These are phyloP conservation scores for Spodoptera litura DNA, from an alignment of 1,140 invertebrate genomes.

Conservation along the genomic window DNA sequence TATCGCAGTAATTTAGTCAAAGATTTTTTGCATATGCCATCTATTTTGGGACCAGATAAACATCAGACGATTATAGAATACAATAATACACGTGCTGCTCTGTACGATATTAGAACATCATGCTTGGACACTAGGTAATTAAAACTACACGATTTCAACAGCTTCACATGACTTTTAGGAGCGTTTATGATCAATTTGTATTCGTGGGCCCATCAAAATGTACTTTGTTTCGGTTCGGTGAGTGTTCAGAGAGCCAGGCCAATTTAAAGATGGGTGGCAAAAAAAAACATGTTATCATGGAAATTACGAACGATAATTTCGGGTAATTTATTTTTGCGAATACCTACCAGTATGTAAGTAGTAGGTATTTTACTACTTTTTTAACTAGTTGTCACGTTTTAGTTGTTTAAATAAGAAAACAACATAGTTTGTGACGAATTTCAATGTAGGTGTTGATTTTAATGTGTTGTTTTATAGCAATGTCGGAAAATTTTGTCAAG, in stretches of 20 bases:
- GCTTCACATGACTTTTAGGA: background rate
- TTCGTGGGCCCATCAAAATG: conserved; percentile 6
- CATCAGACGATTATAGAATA: background rate
- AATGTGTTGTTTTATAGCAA: too few relatives aligned
- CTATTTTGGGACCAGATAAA: too few relatives aligned
- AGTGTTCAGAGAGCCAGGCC: background rate
- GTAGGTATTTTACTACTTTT: background rate
- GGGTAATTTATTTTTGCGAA: conserved; percentile 1
- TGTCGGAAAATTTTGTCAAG: too few relatives aligned
- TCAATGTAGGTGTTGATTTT: too few relatives aligned
- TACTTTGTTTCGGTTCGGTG: conserved; percentile 19
- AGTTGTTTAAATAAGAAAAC: too few relatives aligned
- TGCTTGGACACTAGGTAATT: background rate
- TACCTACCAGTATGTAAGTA: background rate
- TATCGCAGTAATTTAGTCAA: too few relatives aligned
- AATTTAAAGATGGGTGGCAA: conserved; percentile 6
- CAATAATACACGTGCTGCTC: background rate
- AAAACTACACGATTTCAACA: conserved; percentile 2
- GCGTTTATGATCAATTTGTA: conserved; percentile 15
- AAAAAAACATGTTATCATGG: conserved; percentile 18
- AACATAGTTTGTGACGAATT: too few relatives aligned
- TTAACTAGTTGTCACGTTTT: background rate
- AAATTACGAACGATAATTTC: conserved; percentile 4
- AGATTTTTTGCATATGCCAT: too few relatives aligned
- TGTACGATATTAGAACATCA: background rate